These are phyloP conservation scores for Hirtodrosophila alboralis DNA, from an alignment of 2,888 invertebrate genomes.

Conservation along the genomic window DNA sequence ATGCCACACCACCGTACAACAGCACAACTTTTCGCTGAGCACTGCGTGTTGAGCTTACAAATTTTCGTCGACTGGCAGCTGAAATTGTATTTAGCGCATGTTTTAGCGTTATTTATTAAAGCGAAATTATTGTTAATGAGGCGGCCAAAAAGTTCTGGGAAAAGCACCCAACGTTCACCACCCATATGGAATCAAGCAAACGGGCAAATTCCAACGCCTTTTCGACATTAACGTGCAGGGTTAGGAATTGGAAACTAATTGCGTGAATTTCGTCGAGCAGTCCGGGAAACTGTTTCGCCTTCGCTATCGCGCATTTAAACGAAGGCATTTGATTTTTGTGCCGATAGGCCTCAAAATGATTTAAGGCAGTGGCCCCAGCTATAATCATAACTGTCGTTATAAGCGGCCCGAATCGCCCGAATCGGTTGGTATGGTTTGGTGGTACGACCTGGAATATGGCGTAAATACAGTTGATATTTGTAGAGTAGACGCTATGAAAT, in stretches of 20 bases:
- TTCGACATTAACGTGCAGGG: slow-evolving; percentile 58
- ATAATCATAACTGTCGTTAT: slow-evolving; percentile 68
- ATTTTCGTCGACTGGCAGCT: slow-evolving; percentile 56
- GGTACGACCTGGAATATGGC: slow-evolving; percentile 45
- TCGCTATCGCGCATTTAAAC: slow-evolving; percentile 76
- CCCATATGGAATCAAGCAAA: slow-evolving; percentile 13
- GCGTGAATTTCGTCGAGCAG: slow-evolving; percentile 63
- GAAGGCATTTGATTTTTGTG: slow-evolving; percentile 77
- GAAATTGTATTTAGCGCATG: slow-evolving; percentile 80
- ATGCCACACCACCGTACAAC: slow-evolving; percentile 2
- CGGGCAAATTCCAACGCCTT: slow-evolving; percentile 65
- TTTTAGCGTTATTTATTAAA: slow-evolving; percentile 79
- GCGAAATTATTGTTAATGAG: slow-evolving; percentile 80
- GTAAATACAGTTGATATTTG: slow-evolving; percentile 41
- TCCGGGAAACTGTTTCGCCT: slow-evolving; percentile 52
- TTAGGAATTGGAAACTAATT: slow-evolving; percentile 59
- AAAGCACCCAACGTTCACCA: not conserved
- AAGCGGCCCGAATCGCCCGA: slow-evolving; percentile 14
- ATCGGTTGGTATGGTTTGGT: not conserved
- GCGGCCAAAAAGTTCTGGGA: slow-evolving; percentile 17
- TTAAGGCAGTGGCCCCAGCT: slow-evolving; percentile 52
- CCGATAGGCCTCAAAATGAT: slow-evolving; percentile 76
- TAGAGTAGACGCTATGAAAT: slow-evolving; percentile 47
- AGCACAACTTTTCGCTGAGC: not conserved
- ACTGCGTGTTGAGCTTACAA: slow-evolving; percentile 64